These are phyloP conservation scores for Delia radicum DNA, from an alignment of 1,140 invertebrate species.

Conservation along the genomic window DNA sequence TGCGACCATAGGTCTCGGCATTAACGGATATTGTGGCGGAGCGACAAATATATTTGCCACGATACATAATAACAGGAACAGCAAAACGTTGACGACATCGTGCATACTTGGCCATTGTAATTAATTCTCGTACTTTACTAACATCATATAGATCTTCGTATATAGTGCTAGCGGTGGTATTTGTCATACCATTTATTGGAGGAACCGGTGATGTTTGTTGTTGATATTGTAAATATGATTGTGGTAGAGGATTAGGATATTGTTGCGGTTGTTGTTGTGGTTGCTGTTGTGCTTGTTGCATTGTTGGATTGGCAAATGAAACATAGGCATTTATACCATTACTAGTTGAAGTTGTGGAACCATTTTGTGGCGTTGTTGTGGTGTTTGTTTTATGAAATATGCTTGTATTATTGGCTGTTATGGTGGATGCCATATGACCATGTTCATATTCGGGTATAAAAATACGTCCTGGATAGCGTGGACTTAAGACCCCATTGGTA, in stretches of 20 bases:
- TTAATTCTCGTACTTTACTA: conserved; percentile 63
- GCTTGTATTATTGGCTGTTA: conserved; percentile 38
- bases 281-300: conserved; percentile 31
- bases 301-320: conserved; percentile 35
- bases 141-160: conserved; percentile 65
- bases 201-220: neutral
- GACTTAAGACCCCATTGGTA: conserved; percentile 69
- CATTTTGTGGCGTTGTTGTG: neutral
- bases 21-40: conserved; percentile 71
- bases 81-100: conserved; percentile 75
- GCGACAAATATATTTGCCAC: conserved; percentile 73
- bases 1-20: conserved; percentile 72
- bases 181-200: conserved; percentile 20
- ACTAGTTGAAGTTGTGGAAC: neutral
- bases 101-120: conserved; percentile 64
- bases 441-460: conserved; percentile 70
- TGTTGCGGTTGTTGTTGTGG: neutral
- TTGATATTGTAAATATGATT: conserved; percentile 1
- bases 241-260: neutral
- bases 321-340: conserved; percentile 48
- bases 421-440: conserved; percentile 49
- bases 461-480: conserved; percentile 73
- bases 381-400: conserved; percentile 1
- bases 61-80: conserved; percentile 76
- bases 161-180: conserved; percentile 58